Base-by-base conservation (phyloP, 2,888 invertebrate genomes). In the Diaprepes abbreviatus region DNA sequence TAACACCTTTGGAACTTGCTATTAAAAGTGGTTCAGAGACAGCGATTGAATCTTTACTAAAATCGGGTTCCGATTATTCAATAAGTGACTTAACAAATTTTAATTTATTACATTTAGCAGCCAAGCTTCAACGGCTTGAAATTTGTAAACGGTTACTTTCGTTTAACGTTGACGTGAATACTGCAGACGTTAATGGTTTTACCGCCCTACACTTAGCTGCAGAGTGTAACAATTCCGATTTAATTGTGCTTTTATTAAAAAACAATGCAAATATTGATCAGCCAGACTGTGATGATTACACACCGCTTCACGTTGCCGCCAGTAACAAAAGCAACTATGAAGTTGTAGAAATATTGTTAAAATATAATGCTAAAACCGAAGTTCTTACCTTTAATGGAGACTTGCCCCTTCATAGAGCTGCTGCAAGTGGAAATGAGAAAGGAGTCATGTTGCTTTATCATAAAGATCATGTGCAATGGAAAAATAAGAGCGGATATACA, bases 201-300 rank as follows among this genome's bases (percentile, higher is more conserved):
- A 76, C 76, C 4, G 73, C 78, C 7, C 70, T 79, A 9, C 79
- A 79, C 45, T 40, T 73, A 21, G 77, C 78, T 9, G 75, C 74
- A 6, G 73, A 76, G 40, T 48, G 33, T 9, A 74, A 76, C 60
- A n/a, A 48, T 16, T 9, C 59, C 7, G 64, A 72, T 7, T 40
- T 78, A 4, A 66, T 75, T 9, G 38, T 64, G 36, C 45, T 77
- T 10, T 48, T 79, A 1, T 43, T 75, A 2, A 48, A 75, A 7
- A 71, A 75, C 38, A 59, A 70, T 35, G 77, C 76, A 1, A 71
- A 76, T 43, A 43, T 78, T 17, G 68, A 77, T 67, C 35, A 60
- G 12, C 40, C 48, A 5, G 78, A 79, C 58, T 31, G 40, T 5
- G 77, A 79, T 33, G 72, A 73, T 31, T 77, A 79, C 62, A 75